Evolutionary conservation across 2,888 invertebrate genomes (phyloP).

Genomic region (Clivina fossor): DNA sequence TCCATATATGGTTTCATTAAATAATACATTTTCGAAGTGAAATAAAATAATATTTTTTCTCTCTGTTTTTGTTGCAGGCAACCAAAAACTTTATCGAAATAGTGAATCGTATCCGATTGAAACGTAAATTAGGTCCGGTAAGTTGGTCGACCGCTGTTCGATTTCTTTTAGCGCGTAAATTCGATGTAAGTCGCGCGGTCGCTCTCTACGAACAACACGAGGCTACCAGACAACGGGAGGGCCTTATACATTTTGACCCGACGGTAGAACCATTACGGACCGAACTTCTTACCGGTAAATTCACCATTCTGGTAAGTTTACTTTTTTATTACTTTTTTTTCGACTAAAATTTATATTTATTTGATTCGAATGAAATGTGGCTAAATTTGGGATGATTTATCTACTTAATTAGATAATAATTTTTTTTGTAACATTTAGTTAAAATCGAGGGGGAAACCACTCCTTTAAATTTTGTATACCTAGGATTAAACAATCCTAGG

Average conservation of each 20-base stretch:
- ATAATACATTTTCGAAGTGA: conserved; percentile 13
- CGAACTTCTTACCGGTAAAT: conserved; percentile 91
- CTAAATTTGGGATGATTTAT: too few relatives aligned
- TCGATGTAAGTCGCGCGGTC: conserved; percentile 87
- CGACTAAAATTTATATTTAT: too few relatives aligned
- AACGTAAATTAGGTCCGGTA: conserved; percentile 60
- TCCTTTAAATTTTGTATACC: too few relatives aligned
- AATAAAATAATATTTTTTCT: conserved; percentile 18
- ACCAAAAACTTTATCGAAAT: conserved; percentile 80
- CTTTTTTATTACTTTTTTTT: background rate
- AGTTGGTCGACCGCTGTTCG: conserved; percentile 89
- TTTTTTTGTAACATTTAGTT: too few relatives aligned
- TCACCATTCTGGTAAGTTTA: conserved; percentile 85
- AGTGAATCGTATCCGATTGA: conserved; percentile 64
- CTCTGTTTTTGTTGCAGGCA: conserved; percentile 61
- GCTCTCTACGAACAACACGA: conserved; percentile 93
- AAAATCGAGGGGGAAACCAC: too few relatives aligned
- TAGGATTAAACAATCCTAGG: too few relatives aligned
- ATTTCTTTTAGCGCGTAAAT: conserved; percentile 91
- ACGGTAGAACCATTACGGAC: conserved; percentile 78
- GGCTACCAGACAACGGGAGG: conserved; percentile 82
- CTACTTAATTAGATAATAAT: too few relatives aligned
- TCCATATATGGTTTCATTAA: background rate
- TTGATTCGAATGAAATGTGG: too few relatives aligned
- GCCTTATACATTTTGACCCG: conserved; percentile 81